A percentile compares a stretch with the other conserved stretches of the same genome.
Evolutionary conservation across 2,888 invertebrate genomes (phyloP).

Genomic region (Ophion slaviceki): DNA sequence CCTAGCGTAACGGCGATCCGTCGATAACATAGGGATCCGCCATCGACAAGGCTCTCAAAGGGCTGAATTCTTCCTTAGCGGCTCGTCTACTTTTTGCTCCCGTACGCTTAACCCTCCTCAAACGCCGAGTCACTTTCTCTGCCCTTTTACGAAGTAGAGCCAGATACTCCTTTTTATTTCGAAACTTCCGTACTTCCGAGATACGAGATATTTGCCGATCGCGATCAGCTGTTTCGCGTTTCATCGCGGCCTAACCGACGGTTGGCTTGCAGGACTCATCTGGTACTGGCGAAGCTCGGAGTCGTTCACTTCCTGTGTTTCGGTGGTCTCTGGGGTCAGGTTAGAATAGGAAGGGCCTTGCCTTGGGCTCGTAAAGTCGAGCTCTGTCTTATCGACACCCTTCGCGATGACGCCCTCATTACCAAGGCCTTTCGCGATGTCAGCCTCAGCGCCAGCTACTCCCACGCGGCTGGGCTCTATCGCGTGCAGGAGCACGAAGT

Average conservation of each 20-base stretch:
- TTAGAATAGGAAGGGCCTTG: slow-evolving; percentile 84
- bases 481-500: slow-evolving; percentile 80
- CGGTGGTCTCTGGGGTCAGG: slow-evolving; percentile 86
- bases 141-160: no score
- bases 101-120: no score
- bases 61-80: no score
- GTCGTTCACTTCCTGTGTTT: slow-evolving; percentile 86
- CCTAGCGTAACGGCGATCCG: not conserved
- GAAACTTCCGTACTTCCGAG: no score
- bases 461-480: slow-evolving; percentile 84
- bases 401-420: slow-evolving; percentile 84
- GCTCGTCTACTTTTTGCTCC: no score
- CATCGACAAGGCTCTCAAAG: no score
- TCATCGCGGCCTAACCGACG: not conserved
- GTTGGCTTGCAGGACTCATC: slow-evolving; percentile 79
- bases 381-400: slow-evolving; percentile 84
- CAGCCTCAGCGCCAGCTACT: slow-evolving; percentile 83
- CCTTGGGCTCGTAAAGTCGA: slow-evolving; percentile 85
- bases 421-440: slow-evolving; percentile 84
- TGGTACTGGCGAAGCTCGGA: slow-evolving; percentile 82
- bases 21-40: slow-evolving; percentile 8
- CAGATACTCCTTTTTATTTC: no score
- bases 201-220: no score
- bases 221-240: not conserved
- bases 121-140: not conserved